phyloP scores from a whole-genome alignment of 30 jellyfish, hydroid and myxozoan genomes.

The Pelagia noctiluca region DNA sequence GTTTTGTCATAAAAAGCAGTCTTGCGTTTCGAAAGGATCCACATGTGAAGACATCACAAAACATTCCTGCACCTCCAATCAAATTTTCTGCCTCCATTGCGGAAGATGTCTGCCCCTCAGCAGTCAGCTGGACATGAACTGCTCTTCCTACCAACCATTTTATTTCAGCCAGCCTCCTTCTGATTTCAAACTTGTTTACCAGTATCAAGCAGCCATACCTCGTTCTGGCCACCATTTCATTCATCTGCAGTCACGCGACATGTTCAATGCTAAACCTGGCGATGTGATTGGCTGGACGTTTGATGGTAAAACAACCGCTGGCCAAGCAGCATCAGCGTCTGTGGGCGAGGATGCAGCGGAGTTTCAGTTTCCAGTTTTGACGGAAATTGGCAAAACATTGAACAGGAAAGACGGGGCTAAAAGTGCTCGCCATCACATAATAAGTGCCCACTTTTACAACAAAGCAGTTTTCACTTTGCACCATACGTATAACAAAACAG shows the following conservation, averaged over 20 bases:
- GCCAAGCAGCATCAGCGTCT: slow-evolving; percentile 54
- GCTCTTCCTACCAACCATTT: slow-evolving; percentile 26
- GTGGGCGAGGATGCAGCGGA: slow-evolving; percentile 67
- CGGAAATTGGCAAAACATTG: slow-evolving; percentile 40
- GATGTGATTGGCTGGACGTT: slow-evolving; percentile 96
- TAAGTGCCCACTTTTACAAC: slow-evolving; percentile 77
- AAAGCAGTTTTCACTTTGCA: slow-evolving; percentile 69
- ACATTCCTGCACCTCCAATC: slow-evolving; percentile 59
- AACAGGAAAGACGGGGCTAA: slow-evolving; percentile 32
- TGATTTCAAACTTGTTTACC: slow-evolving; percentile 69
- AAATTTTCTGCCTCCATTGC: slow-evolving; percentile 80
- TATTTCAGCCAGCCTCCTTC: slow-evolving; percentile 63
- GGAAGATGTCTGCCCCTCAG: slow-evolving; percentile 76
- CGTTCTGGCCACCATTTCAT: slow-evolving; percentile 61
- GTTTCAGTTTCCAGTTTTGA: slow-evolving; percentile 59
- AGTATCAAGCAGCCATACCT: slow-evolving; percentile 31
- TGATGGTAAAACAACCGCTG: slow-evolving; percentile 52
- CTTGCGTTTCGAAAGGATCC: slow-evolving; percentile 59
- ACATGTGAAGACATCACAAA: slow-evolving; percentile 52
- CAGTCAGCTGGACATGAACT: slow-evolving; percentile 14
- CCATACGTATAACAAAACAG: slow-evolving; percentile 80
- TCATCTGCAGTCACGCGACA: slow-evolving; percentile 41
- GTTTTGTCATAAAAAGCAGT: slow-evolving; percentile 68
- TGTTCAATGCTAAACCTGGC: slow-evolving; percentile 71
- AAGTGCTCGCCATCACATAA: slow-evolving; percentile 50